Base-by-base conservation (phyloP, 1,140 invertebrate species). In the Ladona fulva region DNA sequence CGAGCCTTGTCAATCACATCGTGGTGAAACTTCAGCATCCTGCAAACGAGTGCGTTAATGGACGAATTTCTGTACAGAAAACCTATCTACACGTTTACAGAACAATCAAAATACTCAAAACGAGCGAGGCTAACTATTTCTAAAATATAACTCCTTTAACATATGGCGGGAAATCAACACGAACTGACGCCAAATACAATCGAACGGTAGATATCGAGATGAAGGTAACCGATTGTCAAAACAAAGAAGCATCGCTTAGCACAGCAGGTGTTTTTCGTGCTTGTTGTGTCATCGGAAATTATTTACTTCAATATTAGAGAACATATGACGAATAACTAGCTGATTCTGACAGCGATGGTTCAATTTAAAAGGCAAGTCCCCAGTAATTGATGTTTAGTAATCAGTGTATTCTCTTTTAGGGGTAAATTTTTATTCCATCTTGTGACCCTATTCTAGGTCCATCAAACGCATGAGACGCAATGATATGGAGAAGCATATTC, bases 231-330 rank as follows among this genome's bases (percentile, higher is more conserved):
- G 52, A 66, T 66, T 75, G 16, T 42, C 25, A 29, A 19, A 79
- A 78, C 78, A 75, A 74, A 79, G 76, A 74, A 59, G 52, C 66
- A 79, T 79, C 77, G 77, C 74, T 25, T 74, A 37, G 78, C 76
- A 77, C 78, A 79, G 78, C 78, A 79, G 78, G 78, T 79, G 78
- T 79, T 79, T 79, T 66, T 79, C 78, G 77, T 79, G 78, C 77
- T 79, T 79, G 78, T 79, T 79, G 78, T 79, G 52, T 66, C 52
- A 66, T 66, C 52, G 52, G 12, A 66, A 66, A 66, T 66, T 66
- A 66, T 66, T 66, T 66, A 66, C 52, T 19, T 66, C 14, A 66
- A 66, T 66, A 66, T 66, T 66, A 6, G 52, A 66, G 16, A 12
- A 66, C 52, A 3, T 66, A 12, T 66, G n/a, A 66, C 14, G 3